Conservation (phyloP, 2,113 vertebrate species). For the Orthonyx spaldingii region DNA sequence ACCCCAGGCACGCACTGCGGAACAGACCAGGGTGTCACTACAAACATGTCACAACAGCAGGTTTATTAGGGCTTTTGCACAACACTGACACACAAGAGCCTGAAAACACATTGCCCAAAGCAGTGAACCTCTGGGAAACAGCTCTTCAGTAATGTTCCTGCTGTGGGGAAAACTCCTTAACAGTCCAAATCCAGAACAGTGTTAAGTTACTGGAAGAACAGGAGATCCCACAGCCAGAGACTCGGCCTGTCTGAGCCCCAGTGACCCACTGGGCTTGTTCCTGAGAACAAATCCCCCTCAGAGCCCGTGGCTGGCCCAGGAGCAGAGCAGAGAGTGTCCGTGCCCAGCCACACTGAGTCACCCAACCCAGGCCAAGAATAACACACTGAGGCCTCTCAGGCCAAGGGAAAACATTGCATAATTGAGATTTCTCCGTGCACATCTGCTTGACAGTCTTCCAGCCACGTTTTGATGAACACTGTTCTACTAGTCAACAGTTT, state of each 20-base stretch:
- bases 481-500: background rate
- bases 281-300: background rate
- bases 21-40: background rate
- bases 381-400: slow-evolving; percentile 5
- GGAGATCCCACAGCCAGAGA: background rate
- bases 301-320: background rate
- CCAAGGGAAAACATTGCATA: background rate
- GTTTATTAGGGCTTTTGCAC: slow-evolving; percentile 42
- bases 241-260: background rate
- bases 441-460: slow-evolving; percentile 38
- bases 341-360: background rate
- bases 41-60: background rate
- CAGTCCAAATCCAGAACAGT: rapidly evolving
- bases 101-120: background rate
- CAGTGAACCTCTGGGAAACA: background rate
- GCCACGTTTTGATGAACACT: background rate
- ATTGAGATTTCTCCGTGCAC: background rate
- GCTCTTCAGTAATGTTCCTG: background rate
- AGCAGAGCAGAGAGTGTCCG: background rate
- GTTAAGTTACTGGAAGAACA: background rate
- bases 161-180: background rate
- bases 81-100: background rate
- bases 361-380: background rate
- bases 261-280: rapidly evolving
- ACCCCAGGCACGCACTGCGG: background rate